These are phyloP conservation scores for Epinephelus awoara DNA, from an alignment of 2,797 vertebrate genomes.

Conservation along the genomic window DNA sequence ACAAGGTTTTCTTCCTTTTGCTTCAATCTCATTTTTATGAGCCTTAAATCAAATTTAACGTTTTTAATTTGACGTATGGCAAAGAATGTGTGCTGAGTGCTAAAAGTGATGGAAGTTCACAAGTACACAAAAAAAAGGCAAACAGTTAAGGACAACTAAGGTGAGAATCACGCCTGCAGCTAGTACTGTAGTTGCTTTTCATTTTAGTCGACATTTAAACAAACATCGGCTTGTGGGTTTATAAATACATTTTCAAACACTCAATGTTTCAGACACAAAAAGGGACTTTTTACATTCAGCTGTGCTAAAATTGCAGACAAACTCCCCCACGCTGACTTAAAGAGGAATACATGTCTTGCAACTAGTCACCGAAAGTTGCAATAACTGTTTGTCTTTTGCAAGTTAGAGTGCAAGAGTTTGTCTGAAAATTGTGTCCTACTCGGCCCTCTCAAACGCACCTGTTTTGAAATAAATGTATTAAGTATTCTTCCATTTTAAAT, in stretches of 20 bases:
- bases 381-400: too few relatives aligned
- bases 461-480: too few relatives aligned
- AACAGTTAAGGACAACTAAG: neutral
- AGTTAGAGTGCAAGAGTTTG: too few relatives aligned
- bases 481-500: neutral
- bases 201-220: slow-evolving; percentile 1
- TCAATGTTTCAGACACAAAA: neutral
- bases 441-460: too few relatives aligned
- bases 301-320: too few relatives aligned
- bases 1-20: neutral
- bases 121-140: neutral
- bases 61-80: neutral
- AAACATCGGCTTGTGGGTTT: neutral
- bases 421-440: too few relatives aligned
- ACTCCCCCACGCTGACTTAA: too few relatives aligned
- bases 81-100: neutral
- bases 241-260: neutral
- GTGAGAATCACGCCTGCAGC: neutral
- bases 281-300: neutral
- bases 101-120: neutral
- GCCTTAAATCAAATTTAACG: neutral
- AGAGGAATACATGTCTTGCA: too few relatives aligned
- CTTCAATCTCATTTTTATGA: neutral
- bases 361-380: too few relatives aligned
- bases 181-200: neutral